These are phyloP conservation scores for Eretmocerus hayati DNA, from an alignment of 2,888 invertebrate species.

Conservation along the genomic window DNA sequence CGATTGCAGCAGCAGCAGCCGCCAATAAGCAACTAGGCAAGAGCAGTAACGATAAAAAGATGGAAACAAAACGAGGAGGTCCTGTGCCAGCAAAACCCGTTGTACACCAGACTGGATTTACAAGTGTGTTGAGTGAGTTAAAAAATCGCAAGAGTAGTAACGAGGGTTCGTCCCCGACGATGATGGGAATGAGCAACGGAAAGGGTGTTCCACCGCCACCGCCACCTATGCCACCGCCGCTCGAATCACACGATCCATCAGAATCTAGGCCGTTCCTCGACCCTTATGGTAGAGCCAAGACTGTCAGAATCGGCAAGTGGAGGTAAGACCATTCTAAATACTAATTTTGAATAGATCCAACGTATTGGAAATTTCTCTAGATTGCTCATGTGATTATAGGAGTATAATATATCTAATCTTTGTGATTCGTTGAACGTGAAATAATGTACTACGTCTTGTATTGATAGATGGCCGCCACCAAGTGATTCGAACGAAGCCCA, in stretches of 20 bases:
- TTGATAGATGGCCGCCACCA: conserved; percentile 74
- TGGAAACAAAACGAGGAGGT: conserved; percentile 34
- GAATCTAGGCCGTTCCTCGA: conserved; percentile 79
- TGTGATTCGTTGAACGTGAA: too few relatives aligned
- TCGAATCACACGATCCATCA: conserved; percentile 72
- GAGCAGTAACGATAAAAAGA: conserved; percentile 30
- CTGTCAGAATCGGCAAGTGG: conserved; percentile 93
- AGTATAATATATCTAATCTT: too few relatives aligned
- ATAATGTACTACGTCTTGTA: too few relatives aligned
- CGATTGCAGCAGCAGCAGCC: conserved; percentile 37
- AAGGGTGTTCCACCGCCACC: conserved; percentile 65
- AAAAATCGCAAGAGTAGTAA: conserved; percentile 48
- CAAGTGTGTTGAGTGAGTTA: conserved; percentile 49
- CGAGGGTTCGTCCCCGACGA: conserved; percentile 39
- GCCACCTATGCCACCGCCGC: conserved; percentile 83
- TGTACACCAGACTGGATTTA: conserved; percentile 50
- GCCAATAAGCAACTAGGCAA: conserved; percentile 37
- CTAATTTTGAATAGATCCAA: too few relatives aligned
- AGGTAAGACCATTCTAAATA: conserved; percentile 41
- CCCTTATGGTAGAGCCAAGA: conserved; percentile 88
- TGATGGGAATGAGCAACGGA: conserved; percentile 29
- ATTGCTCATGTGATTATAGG: neutral
- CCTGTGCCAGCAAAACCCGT: conserved; percentile 38
- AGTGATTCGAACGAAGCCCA: conserved; percentile 62
- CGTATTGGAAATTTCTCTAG: neutral